A percentile compares a stretch with the other conserved stretches of the same genome.
phyloP scores from a whole-genome alignment of 2,797 vertebrate genomes.

The Galago senegalensis region DNA sequence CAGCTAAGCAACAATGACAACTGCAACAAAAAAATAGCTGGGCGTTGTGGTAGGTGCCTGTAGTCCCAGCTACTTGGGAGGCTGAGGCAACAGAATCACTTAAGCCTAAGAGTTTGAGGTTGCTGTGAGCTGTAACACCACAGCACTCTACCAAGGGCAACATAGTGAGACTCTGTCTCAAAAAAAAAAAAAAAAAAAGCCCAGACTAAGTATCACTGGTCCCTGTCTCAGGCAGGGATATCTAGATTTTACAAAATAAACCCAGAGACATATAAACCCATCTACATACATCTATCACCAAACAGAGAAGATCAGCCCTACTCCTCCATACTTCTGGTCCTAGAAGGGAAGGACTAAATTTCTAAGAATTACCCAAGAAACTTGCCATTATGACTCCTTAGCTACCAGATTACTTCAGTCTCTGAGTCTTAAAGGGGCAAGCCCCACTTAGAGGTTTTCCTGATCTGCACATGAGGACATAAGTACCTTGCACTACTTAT shows the following conservation, averaged over 20 bases:
- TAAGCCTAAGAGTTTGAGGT: no score
- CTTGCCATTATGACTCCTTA: slow-evolving; percentile 67
- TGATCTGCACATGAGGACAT: not conserved
- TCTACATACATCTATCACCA: slow-evolving; percentile 43
- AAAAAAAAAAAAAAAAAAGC: slow-evolving; percentile 54
- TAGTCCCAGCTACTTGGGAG: no score
- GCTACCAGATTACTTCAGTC: slow-evolving; percentile 66
- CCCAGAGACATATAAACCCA: not conserved
- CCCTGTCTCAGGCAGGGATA: not conserved
- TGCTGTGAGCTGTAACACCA: no score
- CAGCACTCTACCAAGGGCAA: no score
- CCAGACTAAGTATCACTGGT: not conserved
- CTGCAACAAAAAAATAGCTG: no score
- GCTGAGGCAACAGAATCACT: no score
- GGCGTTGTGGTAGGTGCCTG: no score
- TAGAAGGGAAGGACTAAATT: slow-evolving; percentile 16
- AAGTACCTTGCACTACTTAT: not conserved
- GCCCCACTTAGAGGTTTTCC: not conserved
- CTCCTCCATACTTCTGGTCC: not conserved
- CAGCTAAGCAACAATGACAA: no score
- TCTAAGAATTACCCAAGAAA: slow-evolving; percentile 47
- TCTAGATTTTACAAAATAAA: slow-evolving; percentile 47
- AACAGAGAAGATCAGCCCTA: not conserved
- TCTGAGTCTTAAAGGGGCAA: slow-evolving; percentile 79
- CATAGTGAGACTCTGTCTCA: no score